Percentiles rank a stretch among this genome's conserved stretches.
Evolutionary conservation across 2,113 vertebrate genomes (phyloP).

Genomic region (Perca flavescens): DNA sequence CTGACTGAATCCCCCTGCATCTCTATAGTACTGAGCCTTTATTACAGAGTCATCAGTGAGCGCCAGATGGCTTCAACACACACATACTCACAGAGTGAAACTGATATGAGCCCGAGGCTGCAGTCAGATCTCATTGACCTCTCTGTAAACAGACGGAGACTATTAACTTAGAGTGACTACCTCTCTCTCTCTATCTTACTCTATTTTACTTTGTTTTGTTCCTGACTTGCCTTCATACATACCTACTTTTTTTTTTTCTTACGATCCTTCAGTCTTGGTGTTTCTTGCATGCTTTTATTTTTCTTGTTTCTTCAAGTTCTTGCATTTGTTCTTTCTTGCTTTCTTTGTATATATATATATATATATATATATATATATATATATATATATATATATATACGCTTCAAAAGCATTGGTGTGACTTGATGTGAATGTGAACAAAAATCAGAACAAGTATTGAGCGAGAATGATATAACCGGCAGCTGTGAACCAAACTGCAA

Average conservation of each 20-base stretch:
- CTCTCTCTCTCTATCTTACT: not conserved
- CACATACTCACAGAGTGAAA: constrained; percentile 25
- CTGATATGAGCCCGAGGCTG: constrained; percentile 46
- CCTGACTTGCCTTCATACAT: not conserved
- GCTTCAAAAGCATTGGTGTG: too few species aligned
- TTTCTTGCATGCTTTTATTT: not conserved
- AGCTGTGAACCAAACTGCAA: too few species aligned
- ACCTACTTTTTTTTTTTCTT: not conserved
- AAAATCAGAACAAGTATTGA: too few species aligned
- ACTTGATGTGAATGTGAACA: too few species aligned
- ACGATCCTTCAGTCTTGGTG: not conserved
- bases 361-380: too few species aligned
- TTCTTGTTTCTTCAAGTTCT: not conserved
- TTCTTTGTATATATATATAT: not conserved
- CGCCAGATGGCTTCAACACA: constrained; percentile 36
- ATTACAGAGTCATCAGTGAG: constrained; percentile 42
- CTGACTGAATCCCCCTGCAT: not conserved
- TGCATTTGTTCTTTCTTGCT: not conserved
- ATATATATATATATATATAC: not conserved
- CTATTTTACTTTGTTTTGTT: not conserved
- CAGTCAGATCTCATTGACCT: constrained; percentile 40
- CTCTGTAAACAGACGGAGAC: constrained; percentile 41
- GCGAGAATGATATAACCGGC: too few species aligned
- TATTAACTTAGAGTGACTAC: constrained; percentile 22
- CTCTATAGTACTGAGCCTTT: constrained; percentile 26